These are phyloP conservation scores for Leucoraja ocellata DNA, from an alignment of 2,797 vertebrate species.

Conservation along the genomic window DNA sequence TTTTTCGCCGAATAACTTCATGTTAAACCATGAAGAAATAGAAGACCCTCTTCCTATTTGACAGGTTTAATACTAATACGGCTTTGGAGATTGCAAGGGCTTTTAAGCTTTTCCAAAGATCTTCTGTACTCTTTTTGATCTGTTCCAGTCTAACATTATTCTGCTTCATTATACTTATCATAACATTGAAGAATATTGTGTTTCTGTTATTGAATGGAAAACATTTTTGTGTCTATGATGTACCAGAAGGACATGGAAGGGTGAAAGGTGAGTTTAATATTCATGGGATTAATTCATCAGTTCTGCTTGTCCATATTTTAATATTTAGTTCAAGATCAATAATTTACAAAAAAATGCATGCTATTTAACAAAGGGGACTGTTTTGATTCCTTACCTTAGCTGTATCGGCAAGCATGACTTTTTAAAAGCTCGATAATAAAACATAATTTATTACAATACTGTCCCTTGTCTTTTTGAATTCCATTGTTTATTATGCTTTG, in stretches of 20 bases:
- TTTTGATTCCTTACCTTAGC: not conserved
- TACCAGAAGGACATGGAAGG: conserved; percentile 4
- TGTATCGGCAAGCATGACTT: not conserved
- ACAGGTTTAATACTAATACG: not conserved
- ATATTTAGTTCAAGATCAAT: conserved; percentile 35
- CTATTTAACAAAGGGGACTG: conserved; percentile 27
- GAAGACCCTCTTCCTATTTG: not conserved
- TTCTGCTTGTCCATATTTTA: conserved; percentile 30
- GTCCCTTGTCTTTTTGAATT: not conserved
- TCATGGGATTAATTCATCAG: conserved; percentile 29
- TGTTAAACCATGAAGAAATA: not conserved
- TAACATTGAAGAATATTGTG: conserved; percentile 14
- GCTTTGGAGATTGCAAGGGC: not conserved
- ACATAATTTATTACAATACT: not conserved
- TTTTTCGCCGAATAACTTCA: not conserved
- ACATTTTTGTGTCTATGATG: conserved; percentile 22
- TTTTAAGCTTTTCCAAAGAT: not conserved
- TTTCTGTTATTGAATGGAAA: conserved; percentile 2
- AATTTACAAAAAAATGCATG: conserved; percentile 25
- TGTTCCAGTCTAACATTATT: not conserved
- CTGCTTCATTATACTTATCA: conserved; percentile 22
- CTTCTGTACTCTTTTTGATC: not conserved
- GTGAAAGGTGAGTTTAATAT: conserved; percentile 38
- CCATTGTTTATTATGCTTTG: not conserved
- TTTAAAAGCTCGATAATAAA: not conserved